Evolutionary conservation across 2,797 vertebrate species (phyloP).

Genomic region (Anabas testudineus): DNA sequence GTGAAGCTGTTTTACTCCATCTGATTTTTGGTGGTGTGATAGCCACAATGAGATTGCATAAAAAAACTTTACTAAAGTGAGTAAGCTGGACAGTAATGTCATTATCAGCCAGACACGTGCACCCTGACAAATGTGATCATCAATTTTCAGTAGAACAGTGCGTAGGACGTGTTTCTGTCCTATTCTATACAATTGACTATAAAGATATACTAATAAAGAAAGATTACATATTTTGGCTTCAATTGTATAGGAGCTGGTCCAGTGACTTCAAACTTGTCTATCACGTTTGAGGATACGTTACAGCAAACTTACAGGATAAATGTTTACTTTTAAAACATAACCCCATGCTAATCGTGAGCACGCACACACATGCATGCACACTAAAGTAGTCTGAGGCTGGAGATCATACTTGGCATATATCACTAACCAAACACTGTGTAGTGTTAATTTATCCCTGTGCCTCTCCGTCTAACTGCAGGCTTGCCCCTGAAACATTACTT

Average conservation of each 20-base stretch:
- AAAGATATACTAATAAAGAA: no score
- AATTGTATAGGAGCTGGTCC: conserved; percentile 44
- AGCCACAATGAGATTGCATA: neutral
- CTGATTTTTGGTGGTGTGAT: neutral
- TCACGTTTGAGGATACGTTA: conserved; percentile 67
- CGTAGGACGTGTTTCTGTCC: no score
- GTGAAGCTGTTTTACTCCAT: neutral
- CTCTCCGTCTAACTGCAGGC: conserved; percentile 42
- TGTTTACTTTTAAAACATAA: conserved; percentile 81
- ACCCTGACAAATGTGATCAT: conserved; percentile 4
- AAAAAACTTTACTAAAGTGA: neutral
- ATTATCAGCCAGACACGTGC: neutral
- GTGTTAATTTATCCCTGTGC: conserved; percentile 75
- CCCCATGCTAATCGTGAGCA: conserved; percentile 55
- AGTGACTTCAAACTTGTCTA: conserved; percentile 57
- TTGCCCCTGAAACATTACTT: conserved; percentile 55
- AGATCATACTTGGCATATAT: conserved; percentile 72
- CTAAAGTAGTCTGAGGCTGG: conserved; percentile 36
- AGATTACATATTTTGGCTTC: no score
- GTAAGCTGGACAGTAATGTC: neutral
- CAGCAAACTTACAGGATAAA: conserved; percentile 65
- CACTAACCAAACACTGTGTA: conserved; percentile 77
- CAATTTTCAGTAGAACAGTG: neutral
- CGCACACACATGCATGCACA: conserved; percentile 28
- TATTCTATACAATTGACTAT: no score